phyloP scores from a whole-genome alignment of 2,797 vertebrate species.

The Corythornis leucogaster region DNA sequence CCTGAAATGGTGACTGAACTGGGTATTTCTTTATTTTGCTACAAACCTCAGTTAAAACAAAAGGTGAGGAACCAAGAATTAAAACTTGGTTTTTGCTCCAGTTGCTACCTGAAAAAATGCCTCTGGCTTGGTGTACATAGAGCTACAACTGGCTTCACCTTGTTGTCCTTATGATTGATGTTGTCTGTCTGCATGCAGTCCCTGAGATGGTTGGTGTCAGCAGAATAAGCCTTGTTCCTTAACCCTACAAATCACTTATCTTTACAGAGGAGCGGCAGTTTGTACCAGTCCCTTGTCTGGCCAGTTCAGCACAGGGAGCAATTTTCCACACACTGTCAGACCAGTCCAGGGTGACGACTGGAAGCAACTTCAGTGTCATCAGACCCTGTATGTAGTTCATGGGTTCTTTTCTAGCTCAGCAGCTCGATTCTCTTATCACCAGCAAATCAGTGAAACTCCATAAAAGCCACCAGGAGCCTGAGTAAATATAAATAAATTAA shows the following conservation, averaged over 20 bases:
- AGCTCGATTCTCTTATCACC: neutral
- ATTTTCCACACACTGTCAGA: rapidly evolving
- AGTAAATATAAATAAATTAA: too few species aligned
- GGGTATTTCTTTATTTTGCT: neutral
- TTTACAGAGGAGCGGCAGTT: neutral
- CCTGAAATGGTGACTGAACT: neutral
- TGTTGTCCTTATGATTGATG: constrained; percentile 11
- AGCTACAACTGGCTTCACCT: neutral
- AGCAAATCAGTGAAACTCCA: neutral
- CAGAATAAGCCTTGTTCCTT: neutral
- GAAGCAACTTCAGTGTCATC: neutral
- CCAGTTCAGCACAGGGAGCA: neutral
- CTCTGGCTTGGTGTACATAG: neutral
- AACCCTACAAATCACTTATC: neutral
- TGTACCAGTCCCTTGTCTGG: neutral
- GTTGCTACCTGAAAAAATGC: neutral
- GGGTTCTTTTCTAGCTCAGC: neutral
- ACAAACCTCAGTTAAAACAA: neutral
- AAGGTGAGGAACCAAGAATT: neutral
- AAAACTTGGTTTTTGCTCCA: neutral
- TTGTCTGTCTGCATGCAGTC: neutral
- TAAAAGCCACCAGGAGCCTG: neutral
- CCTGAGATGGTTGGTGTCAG: neutral
- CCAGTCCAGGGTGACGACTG: neutral
- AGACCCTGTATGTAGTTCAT: neutral